A percentile compares a stretch with the other conserved stretches of the same genome.
Conservation (phyloP, 2,113 vertebrate genomes). For the Sinocyclocheilus anophthalmus region DNA sequence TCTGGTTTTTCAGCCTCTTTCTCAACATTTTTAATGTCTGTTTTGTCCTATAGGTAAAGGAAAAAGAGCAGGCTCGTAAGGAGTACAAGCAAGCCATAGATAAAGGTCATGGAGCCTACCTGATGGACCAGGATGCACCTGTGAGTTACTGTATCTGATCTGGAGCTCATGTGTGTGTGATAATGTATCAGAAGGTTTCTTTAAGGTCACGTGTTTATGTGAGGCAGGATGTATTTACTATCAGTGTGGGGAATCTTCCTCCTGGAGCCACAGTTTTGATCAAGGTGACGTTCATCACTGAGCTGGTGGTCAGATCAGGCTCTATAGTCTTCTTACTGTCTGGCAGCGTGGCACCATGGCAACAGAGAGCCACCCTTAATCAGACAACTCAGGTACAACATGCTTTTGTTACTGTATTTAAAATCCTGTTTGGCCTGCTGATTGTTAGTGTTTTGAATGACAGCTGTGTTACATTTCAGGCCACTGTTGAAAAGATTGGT, state of each 20-base stretch:
- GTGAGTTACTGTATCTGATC: conserved; percentile 65
- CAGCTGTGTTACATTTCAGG: conserved; percentile 55
- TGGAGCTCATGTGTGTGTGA: neutral
- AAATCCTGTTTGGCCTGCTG: neutral
- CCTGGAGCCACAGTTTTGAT: conserved; percentile 82
- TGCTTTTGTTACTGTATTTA: neutral
- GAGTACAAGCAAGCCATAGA: conserved; percentile 81
- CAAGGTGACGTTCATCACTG: conserved; percentile 86
- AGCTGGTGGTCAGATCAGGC: conserved; percentile 73
- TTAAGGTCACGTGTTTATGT: conserved; percentile 1
- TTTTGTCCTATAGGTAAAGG: conserved; percentile 79
- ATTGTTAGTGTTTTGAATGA: neutral
- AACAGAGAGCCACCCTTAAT: conserved; percentile 80
- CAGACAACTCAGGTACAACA: conserved; percentile 82
- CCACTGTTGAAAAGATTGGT: conserved; percentile 78
- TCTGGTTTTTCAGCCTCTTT: neutral
- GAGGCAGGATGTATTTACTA: conserved; percentile 84
- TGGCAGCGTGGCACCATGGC: conserved; percentile 82
- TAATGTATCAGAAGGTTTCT: neutral
- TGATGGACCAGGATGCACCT: conserved; percentile 86
- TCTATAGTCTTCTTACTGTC: conserved; percentile 79
- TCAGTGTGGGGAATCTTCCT: conserved; percentile 86
- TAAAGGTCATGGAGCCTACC: conserved; percentile 83
- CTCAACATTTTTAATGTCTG: neutral
- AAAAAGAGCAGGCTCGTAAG: conserved; percentile 80